Conservation (phyloP, 2,113 vertebrate genomes). For the Geococcyx californianus region DNA sequence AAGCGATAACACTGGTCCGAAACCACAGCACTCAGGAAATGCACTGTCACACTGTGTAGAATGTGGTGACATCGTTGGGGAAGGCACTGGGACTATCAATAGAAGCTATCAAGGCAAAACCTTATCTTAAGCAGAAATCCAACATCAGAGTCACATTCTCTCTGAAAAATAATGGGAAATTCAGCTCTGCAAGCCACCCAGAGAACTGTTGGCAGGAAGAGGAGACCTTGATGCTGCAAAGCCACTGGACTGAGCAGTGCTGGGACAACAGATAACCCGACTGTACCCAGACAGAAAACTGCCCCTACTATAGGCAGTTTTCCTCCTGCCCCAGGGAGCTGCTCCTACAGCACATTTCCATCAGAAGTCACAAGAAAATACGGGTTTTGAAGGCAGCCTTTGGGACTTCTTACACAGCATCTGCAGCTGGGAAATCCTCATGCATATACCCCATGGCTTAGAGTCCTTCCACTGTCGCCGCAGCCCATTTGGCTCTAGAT, state of each 20-base stretch:
- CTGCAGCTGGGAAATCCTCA: neutral
- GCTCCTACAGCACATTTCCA: neutral
- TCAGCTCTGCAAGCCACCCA: neutral
- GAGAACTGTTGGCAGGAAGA: neutral
- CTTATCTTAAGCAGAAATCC: neutral
- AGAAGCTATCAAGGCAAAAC: neutral
- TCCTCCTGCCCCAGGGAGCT: neutral
- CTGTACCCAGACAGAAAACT: neutral
- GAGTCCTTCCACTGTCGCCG: neutral
- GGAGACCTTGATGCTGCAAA: neutral
- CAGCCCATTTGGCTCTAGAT: neutral
- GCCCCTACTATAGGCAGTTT: neutral
- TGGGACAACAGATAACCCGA: neutral
- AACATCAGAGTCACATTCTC: neutral
- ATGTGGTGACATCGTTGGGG: neutral
- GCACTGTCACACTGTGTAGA: neutral
- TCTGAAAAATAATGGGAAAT: neutral
- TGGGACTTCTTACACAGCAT: neutral
- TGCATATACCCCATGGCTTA: accelerated
- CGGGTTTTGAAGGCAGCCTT: neutral
- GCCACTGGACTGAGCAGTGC: neutral
- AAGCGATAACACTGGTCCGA: neutral
- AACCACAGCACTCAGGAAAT: too few relatives aligned
- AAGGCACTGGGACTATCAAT: neutral
- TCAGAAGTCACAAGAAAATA: neutral